Evolutionary conservation across 1,140 invertebrate genomes (phyloP), one percentile per base, ranked within the genome.

Genomic region (Matsumurasca onukii): DNA sequence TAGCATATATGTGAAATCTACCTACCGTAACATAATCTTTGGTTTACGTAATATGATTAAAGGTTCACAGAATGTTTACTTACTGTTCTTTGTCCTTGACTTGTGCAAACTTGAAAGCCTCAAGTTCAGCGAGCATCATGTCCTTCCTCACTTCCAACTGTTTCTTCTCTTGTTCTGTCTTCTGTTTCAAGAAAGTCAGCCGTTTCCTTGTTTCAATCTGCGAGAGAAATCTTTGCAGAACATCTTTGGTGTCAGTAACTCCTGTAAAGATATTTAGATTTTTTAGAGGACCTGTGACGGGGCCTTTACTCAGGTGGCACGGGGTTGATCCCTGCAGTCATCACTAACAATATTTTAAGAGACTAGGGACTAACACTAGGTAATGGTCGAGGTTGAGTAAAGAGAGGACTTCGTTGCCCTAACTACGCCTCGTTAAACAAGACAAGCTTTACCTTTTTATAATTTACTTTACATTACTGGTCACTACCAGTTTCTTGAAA

Each of bases 71-170:
- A 39, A 59, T 22, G 1, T 31, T 22, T 59, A 64, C 85, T 83
- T 79, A 92, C 91, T 89, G 85, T 82, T 92, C 89, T 69, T 86
- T 87, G 71, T 91, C 89, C 77, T 90, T 90, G 2, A 87, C 87
- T 73, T 91, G 89, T 0, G 89, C 88, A 77, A 91, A 92, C 77
- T 91, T 92, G 48, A 86, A 87, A 31, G 84, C 84, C 73, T 93
- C 91, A 27, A 93, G 81, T 77, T 92, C 86, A 0, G 82, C 82
- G 66, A 83, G 82, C n/a, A 91, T 78, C 1, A 82, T 78, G 55
- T 91, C 87, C 64, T 88, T 84, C n/a, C 83, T 84, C 29, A 82
- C 84, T 77, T 92, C 90, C 49, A 92, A 75, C 29, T 79, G 76
- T 49, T 86, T 82, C 75, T 93, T 93, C 73, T 92, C 87, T 13